Evolutionary conservation across 2,888 invertebrate species (phyloP).

Genomic region (Leptopilina drosophilae): DNA sequence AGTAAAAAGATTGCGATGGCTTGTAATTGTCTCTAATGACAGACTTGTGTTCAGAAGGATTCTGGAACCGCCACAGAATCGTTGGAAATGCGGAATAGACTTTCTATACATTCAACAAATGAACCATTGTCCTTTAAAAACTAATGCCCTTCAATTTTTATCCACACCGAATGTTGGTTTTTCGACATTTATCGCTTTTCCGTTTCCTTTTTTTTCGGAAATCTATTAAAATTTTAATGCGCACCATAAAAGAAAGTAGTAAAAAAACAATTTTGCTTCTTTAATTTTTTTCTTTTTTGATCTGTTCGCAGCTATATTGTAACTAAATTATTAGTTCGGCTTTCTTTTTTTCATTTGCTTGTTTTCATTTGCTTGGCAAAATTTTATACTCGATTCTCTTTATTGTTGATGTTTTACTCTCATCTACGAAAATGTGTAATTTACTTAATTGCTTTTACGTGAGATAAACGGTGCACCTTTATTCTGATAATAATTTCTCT

Average conservation of each 20-base stretch:
- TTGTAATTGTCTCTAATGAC: constrained; percentile 55
- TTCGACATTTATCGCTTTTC: not conserved
- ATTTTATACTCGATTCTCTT: no score
- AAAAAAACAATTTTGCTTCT: no score
- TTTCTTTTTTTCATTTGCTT: no score
- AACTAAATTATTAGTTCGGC: no score
- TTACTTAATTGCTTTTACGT: constrained; percentile 18
- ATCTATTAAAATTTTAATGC: not conserved
- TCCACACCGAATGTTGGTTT: not conserved
- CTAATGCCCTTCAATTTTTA: not conserved
- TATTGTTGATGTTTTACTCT: not conserved
- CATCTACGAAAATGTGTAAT: constrained; percentile 3
- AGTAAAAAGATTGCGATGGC: constrained; percentile 26
- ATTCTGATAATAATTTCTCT: constrained; percentile 21
- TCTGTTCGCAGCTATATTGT: no score
- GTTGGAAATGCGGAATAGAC: constrained; percentile 30
- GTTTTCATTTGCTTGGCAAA: no score
- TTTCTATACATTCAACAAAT: not conserved
- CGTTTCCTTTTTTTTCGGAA: not conserved
- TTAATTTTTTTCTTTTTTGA: no score
- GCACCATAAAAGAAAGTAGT: no score
- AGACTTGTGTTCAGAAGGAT: constrained; percentile 50
- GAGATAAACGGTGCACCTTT: constrained; percentile 14
- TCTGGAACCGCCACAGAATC: constrained; percentile 45
- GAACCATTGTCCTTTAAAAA: not conserved